Percentiles rank a stretch among this genome's conserved stretches.
These are phyloP conservation scores for Delichon dasypus DNA, from an alignment of 2,797 vertebrate genomes.

Conservation along the genomic window DNA sequence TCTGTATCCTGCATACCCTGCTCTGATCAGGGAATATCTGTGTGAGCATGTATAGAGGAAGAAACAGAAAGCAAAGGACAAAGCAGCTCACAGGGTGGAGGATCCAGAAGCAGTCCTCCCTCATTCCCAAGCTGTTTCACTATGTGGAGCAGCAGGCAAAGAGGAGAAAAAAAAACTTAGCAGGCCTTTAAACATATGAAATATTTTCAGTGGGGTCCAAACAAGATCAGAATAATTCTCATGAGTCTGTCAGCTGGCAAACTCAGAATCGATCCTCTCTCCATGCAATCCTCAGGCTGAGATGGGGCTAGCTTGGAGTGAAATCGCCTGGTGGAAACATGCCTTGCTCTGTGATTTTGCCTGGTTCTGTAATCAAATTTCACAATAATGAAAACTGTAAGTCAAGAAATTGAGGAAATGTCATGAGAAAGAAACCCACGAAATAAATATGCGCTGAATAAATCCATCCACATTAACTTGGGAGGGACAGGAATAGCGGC, in stretches of 20 bases:
- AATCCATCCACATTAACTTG: slow-evolving; percentile 40
- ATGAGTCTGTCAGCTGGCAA: not conserved
- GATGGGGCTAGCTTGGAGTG: not conserved
- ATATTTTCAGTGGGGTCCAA: not conserved
- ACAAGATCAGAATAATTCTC: slow-evolving; percentile 18
- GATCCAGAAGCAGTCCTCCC: not conserved
- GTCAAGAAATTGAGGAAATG: slow-evolving; percentile 62
- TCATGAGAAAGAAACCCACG: slow-evolving; percentile 11
- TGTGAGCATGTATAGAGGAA: not conserved
- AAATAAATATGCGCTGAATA: slow-evolving; percentile 44
- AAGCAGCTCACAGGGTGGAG: not conserved
- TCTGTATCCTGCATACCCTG: slow-evolving; percentile 8
- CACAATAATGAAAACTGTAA: slow-evolving; percentile 60
- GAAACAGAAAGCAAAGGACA: not conserved
- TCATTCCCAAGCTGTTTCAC: not conserved
- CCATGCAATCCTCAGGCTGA: slow-evolving; percentile 8
- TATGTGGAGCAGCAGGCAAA: not conserved
- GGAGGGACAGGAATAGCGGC: slow-evolving; percentile 34
- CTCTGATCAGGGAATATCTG: slow-evolving; percentile 28
- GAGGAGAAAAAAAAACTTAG: not conserved
- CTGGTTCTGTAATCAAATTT: slow-evolving; percentile 59
- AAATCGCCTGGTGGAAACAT: slow-evolving; percentile 30
- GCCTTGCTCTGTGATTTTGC: slow-evolving; percentile 29
- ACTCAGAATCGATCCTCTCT: slow-evolving; percentile 35
- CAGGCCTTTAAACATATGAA: not conserved